Conservation (phyloP, 2,797 vertebrate species). For the Ispidina picta region DNA sequence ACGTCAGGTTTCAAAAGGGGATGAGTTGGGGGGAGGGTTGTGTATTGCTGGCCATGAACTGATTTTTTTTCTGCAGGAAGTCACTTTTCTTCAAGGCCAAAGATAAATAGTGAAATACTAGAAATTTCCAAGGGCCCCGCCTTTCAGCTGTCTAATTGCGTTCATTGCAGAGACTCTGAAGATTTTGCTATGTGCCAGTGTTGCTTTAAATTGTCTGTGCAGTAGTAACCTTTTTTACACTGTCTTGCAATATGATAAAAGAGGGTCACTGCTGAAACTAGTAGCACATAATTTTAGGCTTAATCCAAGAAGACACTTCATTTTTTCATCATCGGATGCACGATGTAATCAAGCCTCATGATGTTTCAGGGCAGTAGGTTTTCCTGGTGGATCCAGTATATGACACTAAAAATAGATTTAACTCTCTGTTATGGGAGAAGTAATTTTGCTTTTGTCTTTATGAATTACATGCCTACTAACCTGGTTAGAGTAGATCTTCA, state of each 20-base stretch:
- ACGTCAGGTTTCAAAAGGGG: background rate
- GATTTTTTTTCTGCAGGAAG: slow-evolving; percentile 42
- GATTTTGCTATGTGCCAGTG: background rate
- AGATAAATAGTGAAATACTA: slow-evolving; percentile 24
- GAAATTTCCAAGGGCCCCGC: slow-evolving; percentile 6
- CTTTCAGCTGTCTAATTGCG: background rate
- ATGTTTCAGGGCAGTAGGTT: slow-evolving; percentile 9
- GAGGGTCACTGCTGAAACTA: background rate
- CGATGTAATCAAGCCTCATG: background rate
- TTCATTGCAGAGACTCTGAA: background rate
- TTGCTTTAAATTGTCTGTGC: background rate
- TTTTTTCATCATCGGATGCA: background rate
- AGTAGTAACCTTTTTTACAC: background rate
- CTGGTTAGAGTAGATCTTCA: background rate
- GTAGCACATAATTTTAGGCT: background rate
- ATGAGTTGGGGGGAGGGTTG: background rate
- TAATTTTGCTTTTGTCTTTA: background rate
- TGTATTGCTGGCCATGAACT: background rate
- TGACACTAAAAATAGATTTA: background rate
- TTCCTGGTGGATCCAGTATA: background rate
- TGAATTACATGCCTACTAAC: background rate
- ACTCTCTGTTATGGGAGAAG: background rate
- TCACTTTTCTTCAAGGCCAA: slow-evolving; percentile 8
- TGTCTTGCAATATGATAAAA: background rate
- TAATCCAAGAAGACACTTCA: background rate